Evolutionary conservation across 2,797 vertebrate species (phyloP).

Genomic region (Rhyacichthys aspro): DNA sequence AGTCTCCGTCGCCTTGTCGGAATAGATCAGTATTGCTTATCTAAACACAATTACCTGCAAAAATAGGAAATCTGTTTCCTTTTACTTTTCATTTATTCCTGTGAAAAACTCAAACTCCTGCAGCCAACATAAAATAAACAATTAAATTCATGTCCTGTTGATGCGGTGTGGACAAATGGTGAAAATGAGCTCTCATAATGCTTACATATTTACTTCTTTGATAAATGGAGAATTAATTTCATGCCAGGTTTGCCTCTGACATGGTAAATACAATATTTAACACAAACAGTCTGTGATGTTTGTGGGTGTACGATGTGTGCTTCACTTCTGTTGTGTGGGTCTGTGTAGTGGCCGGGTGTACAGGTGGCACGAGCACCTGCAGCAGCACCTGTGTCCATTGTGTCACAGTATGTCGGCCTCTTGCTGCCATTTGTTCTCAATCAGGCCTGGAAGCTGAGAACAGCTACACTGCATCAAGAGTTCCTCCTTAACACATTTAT

Average conservation of each 20-base stretch:
- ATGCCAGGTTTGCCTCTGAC: slow-evolving; percentile 19
- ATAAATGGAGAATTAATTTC: slow-evolving; percentile 30
- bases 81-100: slow-evolving; percentile 25
- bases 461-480: neutral
- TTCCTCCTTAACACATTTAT: neutral
- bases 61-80: slow-evolving; percentile 33
- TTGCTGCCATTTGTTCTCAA: slow-evolving; percentile 26
- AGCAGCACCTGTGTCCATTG: slow-evolving; percentile 37
- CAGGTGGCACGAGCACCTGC: slow-evolving; percentile 40
- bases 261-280: slow-evolving; percentile 4
- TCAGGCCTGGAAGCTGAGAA: neutral
- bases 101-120: slow-evolving; percentile 25
- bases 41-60: slow-evolving; percentile 42
- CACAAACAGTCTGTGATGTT: neutral
- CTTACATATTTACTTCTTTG: slow-evolving; percentile 24
- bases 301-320: neutral
- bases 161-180: slow-evolving; percentile 29
- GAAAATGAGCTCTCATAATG: slow-evolving; percentile 24
- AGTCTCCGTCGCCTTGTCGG: slow-evolving; percentile 35
- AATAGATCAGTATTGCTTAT: slow-evolving; percentile 36
- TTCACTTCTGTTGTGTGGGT: neutral
- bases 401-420: slow-evolving; percentile 20
- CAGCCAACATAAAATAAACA: slow-evolving; percentile 24
- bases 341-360: slow-evolving; percentile 18
- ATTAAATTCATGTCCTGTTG: slow-evolving; percentile 37